Evolutionary conservation across 1,140 invertebrate genomes (phyloP), one percentile per base, ranked within the genome.

Genomic region (Ganaspis sp.): DNA sequence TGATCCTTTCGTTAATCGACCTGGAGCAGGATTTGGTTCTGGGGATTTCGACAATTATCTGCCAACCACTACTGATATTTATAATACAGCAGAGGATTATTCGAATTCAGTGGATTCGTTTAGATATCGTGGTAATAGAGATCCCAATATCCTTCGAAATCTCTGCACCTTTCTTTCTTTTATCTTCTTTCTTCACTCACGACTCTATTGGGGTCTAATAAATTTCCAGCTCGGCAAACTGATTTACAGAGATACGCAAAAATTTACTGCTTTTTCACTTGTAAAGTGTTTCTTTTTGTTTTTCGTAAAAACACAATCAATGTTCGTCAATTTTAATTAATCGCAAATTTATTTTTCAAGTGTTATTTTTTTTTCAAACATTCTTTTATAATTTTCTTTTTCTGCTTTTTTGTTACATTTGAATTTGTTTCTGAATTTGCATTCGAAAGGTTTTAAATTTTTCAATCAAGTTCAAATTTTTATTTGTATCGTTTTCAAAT

Each of bases 101-200:
- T 70, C 85, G 21, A 85, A 83, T 77, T 82, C 86, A 19, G 70
- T 87, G 84, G 88, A 89, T 81, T 84, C 87, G 76, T 87, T 87
- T 83, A 80, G 85, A 81, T 91, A 87, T 76, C 90, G 89, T 89
- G 89, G 90, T 90, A 90, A 90, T 87, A 84, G 72, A 75, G 40
- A 74, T 64, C 58, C 23, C 4, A 29, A n/a, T 29, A 29, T 54
- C 54, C 23, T 17, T 26, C 34, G 40, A 34, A 69, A 42, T 21
- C 54, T 69, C 9, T 74, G 38, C 53, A 53, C 49, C 38, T 19
- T 54, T 45, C 8, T 64, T 64, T 42, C 21, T 26, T 73, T 26
- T 12, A 26, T 23, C 3, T 9, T 29, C 23, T 64, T 64, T 15
- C 42, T 45, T 15, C 12, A 45, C 9, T n/a, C 29, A 34, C 42